A percentile compares a stretch with the other conserved stretches of the same genome.
Conservation (phyloP, 2,113 vertebrate species). For the Tupaia chinensis region DNA sequence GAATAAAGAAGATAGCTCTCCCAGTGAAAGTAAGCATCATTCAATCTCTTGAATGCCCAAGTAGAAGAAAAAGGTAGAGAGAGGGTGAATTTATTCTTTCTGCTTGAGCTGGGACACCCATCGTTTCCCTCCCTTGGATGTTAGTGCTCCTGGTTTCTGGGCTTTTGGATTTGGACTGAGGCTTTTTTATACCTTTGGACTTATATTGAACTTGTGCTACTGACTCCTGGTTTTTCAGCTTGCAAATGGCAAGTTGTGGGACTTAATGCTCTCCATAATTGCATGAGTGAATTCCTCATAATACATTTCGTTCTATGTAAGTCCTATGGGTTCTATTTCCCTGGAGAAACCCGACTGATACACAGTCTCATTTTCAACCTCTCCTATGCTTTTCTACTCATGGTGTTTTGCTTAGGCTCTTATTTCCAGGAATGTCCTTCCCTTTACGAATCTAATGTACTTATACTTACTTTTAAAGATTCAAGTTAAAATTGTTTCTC, state of each 20-base stretch:
- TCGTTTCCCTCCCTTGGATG: not conserved
- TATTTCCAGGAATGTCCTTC: not conserved
- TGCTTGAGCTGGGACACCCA: not conserved
- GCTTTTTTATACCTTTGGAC: not conserved
- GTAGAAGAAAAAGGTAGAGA: not conserved
- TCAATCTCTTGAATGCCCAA: not conserved
- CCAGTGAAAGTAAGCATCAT: not conserved
- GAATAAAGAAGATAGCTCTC: not conserved
- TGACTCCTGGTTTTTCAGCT: not conserved
- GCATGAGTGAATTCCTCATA: not conserved
- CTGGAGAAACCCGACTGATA: not conserved
- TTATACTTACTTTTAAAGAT: constrained; percentile 9
- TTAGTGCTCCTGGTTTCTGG: not conserved
- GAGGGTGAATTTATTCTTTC: not conserved
- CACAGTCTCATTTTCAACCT: not conserved
- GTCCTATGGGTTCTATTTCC: no score
- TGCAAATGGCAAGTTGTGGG: not conserved
- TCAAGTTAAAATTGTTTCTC: not conserved
- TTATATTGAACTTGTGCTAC: not conserved
- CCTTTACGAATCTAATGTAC: not conserved
- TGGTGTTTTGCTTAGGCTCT: not conserved
- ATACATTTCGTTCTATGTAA: not conserved
- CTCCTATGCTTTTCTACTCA: not conserved
- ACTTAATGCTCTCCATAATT: not conserved
- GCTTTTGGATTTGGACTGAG: not conserved